These are phyloP conservation scores for Pygocentrus nattereri DNA, from an alignment of 2,797 vertebrate genomes.

Conservation along the genomic window DNA sequence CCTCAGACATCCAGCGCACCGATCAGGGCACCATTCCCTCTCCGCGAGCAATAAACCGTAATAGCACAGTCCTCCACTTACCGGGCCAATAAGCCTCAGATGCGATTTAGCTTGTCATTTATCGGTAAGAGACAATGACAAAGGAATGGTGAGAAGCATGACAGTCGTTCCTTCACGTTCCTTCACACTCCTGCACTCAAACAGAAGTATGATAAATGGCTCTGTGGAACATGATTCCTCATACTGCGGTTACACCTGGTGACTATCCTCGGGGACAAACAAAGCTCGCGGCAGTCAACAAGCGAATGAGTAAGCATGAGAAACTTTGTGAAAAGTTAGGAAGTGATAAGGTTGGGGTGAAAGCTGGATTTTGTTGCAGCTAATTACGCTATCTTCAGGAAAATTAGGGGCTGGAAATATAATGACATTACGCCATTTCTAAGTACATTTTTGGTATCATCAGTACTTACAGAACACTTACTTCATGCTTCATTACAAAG, in stretches of 20 bases:
- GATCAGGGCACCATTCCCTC: not conserved
- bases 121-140: slow-evolving; percentile 53
- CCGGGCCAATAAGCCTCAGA: slow-evolving; percentile 29
- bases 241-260: slow-evolving; percentile 40
- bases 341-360: not conserved
- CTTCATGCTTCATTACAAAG: too few relatives aligned
- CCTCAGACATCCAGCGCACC: slow-evolving; percentile 38
- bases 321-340: not conserved
- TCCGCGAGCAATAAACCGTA: not conserved
- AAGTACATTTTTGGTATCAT: too few relatives aligned
- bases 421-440: too few relatives aligned
- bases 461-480: too few relatives aligned
- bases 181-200: slow-evolving; percentile 27
- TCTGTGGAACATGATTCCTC: slow-evolving; percentile 43
- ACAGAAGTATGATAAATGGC: slow-evolving; percentile 54
- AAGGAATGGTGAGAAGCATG: slow-evolving; percentile 16
- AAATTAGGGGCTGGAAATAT: too few relatives aligned
- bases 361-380: not conserved
- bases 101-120: slow-evolving; percentile 48
- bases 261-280: slow-evolving; percentile 41
- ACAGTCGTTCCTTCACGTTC: slow-evolving; percentile 12
- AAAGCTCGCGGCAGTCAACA: slow-evolving; percentile 19
- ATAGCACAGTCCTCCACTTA: slow-evolving; percentile 19
- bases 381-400: too few relatives aligned
- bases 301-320: not conserved